These are phyloP conservation scores for Xiphorhynchus erythropygius DNA, from an alignment of 2,797 vertebrate species.

Conservation along the genomic window DNA sequence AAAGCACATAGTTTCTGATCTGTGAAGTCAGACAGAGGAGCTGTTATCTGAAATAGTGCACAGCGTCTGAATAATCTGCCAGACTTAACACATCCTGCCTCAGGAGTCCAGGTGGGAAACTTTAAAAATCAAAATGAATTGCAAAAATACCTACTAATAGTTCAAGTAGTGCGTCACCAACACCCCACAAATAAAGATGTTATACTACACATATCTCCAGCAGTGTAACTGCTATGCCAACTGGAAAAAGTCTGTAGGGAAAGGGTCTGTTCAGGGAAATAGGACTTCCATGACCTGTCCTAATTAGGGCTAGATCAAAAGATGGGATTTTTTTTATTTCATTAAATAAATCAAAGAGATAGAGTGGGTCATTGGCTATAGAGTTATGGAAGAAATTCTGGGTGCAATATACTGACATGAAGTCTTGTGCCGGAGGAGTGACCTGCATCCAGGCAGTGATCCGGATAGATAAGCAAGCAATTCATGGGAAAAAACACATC, in stretches of 20 bases:
- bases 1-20: constrained; percentile 3
- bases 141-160: constrained; percentile 41
- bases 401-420: neutral
- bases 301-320: neutral
- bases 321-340: neutral
- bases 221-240: neutral
- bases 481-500: neutral
- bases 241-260: neutral
- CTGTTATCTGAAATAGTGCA: constrained; percentile 59
- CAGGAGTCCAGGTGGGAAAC: constrained; percentile 62
- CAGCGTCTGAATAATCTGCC: constrained; percentile 40
- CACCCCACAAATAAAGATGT: constrained; percentile 37
- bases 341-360: neutral
- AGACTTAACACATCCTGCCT: constrained; percentile 60
- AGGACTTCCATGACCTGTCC: neutral
- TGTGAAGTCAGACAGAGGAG: constrained; percentile 27
- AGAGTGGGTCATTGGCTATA: neutral
- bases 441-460: neutral
- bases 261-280: neutral
- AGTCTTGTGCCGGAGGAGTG: neutral
- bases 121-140: constrained; percentile 46
- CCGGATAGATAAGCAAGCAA: neutral
- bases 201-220: neutral
- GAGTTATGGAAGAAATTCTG: neutral
- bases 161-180: constrained; percentile 1